Base-by-base conservation (phyloP, 2,113 vertebrate species). In the Rattus rattus region DNA sequence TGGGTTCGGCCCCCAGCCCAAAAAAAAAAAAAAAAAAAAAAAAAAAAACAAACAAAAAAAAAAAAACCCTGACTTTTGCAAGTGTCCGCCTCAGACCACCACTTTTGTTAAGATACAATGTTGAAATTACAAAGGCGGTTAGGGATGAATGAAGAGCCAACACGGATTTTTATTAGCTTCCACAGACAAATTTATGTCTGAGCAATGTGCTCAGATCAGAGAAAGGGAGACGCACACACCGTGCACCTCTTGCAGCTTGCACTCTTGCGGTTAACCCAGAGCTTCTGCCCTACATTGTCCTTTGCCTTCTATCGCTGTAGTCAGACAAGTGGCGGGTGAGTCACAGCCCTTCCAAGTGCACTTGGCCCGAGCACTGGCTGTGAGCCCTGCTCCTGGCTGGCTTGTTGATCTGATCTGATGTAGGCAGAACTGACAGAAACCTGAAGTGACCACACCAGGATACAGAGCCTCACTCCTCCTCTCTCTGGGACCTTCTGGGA, bases 81-180 rank as follows among this genome's bases (percentile, higher is more conserved):
- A 86, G 43, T 30, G 67, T 49, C 39, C 26, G 49, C 76, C 67
- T 80, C 70, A 75, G 52, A 88, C 28, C 84, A 79, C 80, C 86
- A 80, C 20, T 81, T 86, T 36, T 72, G 52, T 67, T 72, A 92
- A 92, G 95, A 94, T 43, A 28, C 17, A 88, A 81, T 22, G 5
- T 91, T 65, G 65, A 77, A 91, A 77, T 76, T 20, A 65, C 63
- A 94, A 94, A 94, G 54, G 65, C 47, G 59, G 75, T 0, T 3
- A 85, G 59, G 28, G 19, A 8, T 93, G 24, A 89, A 43, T 81
- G 73, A 90, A 65, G 69, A 52, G 56, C 19, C 88, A 73, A 22
- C 16, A 47, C n/a, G 19, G 22, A 16, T n/a, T 86, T 96, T 95
- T 90, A 81, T 84, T 87, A 59, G n/a, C 47, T 67, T 86, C 39